phyloP scores from a whole-genome alignment of 1,140 invertebrate genomes.

The Lucilia cuprina region DNA sequence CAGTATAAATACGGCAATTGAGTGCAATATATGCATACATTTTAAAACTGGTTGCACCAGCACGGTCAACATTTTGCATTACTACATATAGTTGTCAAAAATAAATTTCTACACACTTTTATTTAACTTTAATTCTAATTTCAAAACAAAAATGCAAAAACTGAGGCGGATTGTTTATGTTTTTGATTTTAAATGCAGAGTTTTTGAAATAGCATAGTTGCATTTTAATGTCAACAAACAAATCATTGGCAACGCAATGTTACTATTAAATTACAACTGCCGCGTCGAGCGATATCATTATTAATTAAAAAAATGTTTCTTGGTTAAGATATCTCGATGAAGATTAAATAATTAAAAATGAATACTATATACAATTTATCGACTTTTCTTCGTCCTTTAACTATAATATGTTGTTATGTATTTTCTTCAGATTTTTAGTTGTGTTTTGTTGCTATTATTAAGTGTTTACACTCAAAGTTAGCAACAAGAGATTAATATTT shows the following conservation, averaged over 20 bases:
- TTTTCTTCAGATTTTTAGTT: no score
- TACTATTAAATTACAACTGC: neutral
- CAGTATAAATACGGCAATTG: neutral
- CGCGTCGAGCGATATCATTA: neutral
- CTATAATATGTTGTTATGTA: no score
- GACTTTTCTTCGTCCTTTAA: no score
- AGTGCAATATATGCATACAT: conserved; percentile 8
- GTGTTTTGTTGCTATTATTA: no score
- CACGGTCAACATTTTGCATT: neutral
- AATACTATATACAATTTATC: no score
- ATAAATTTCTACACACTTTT: neutral
- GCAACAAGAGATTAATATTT: no score
- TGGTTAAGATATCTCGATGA: no score
- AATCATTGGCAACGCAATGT: neutral
- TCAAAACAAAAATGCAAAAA: neutral
- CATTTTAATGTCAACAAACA: neutral
- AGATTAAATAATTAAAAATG: no score
- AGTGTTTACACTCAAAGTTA: no score
- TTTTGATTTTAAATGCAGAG: neutral
- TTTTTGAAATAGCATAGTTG: neutral
- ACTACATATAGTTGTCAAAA: neutral
- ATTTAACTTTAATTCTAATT: neutral
- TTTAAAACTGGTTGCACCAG: conserved; percentile 3
- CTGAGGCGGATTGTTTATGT: neutral
- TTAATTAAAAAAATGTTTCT: neutral